These are phyloP conservation scores for Grantiella picta DNA, from an alignment of 2,113 vertebrate genomes.

Conservation along the genomic window DNA sequence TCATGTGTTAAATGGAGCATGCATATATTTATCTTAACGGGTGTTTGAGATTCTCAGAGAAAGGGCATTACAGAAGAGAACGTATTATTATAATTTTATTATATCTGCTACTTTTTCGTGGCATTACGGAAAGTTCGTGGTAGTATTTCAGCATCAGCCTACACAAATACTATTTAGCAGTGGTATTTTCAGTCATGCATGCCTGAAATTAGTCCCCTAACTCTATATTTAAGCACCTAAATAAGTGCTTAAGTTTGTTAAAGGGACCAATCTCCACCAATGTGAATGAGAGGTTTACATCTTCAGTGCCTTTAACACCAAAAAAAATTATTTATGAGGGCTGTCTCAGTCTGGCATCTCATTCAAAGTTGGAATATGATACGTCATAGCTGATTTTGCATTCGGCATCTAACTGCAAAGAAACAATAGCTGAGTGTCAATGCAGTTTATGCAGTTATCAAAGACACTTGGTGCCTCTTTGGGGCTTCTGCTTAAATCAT, in stretches of 20 bases:
- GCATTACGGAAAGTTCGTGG: background rate
- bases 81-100: slow-evolving; percentile 16
- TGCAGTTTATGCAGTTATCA: background rate
- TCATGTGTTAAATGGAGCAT: background rate
- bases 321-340: background rate
- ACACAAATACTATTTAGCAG: background rate
- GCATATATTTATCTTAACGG: background rate
- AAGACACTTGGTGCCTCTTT: background rate
- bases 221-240: background rate
- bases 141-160: slow-evolving; percentile 2
- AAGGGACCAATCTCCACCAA: background rate
- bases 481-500: background rate
- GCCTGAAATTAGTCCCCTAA: background rate
- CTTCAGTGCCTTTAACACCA: background rate
- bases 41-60: background rate
- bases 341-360: background rate
- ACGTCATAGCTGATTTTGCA: background rate
- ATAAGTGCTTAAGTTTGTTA: background rate
- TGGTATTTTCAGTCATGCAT: background rate
- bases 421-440: background rate
- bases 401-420: background rate
- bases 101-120: background rate
- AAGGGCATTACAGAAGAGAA: background rate
- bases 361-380: background rate
- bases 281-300: background rate